Base-by-base conservation (phyloP, 2,888 invertebrate genomes). In the Tineola bisselliella region DNA sequence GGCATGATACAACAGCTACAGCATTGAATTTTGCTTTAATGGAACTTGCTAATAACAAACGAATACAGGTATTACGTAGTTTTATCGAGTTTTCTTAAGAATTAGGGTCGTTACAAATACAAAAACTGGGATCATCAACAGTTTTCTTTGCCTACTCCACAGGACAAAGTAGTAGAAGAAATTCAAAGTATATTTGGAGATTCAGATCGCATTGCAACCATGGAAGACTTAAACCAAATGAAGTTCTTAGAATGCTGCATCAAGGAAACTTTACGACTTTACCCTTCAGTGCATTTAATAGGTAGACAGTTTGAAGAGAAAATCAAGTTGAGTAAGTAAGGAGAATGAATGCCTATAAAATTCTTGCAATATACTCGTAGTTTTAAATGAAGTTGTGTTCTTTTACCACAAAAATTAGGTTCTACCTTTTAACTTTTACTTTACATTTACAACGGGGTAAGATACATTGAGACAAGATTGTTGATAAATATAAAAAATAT, bases 1-100 rank as follows among this genome's bases (percentile, higher is more conserved):
- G 91, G 0, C 91, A 91, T 67, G 91, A 91, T 63, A 91, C 91
- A 0, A 90, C 90, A 0, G 87, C 90, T 0, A 77, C 80, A 60
- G 88, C 84, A 6, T 67, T 90, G 11, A 78, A 79, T 30, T 89
- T 87, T 65, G 73, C 82, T 10, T 68, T 90, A 11, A 69, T 90
- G 67, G 69, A 88, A 59, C 66, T 91, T 13, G 89, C 90, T 0
- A 77, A 86, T 31, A 70, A 89, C 63, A 75, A 75, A 52, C 71
- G 82, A 30, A 70, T 81, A 1, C 90, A 87, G 76, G 86, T 84
- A 68, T 60, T 61, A 59, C 1, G 8, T n/a, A n/a, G 4, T n/a
- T n/a, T n/a, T n/a, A n/a, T n/a, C n/a, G n/a, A n/a, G n/a, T n/a
- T n/a, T n/a, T n/a, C n/a, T n/a, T n/a, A 44, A 44, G 4, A 8